Evolutionary conservation across 2,797 vertebrate species (phyloP).

Genomic region (Rhinophrynus dorsalis): DNA sequence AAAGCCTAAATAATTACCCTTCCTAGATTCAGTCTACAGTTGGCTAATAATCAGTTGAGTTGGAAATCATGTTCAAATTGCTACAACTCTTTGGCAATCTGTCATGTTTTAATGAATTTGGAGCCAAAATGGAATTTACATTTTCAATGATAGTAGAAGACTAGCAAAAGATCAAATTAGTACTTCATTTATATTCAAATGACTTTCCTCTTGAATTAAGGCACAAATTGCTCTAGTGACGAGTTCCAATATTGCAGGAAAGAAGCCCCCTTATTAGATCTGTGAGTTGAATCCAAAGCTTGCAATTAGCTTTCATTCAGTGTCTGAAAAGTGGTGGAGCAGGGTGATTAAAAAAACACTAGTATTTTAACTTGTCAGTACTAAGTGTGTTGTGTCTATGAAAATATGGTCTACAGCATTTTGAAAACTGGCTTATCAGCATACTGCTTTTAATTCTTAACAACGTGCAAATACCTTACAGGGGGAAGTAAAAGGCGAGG

Average conservation of each 20-base stretch:
- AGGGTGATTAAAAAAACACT: too few relatives aligned
- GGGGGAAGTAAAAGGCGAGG: too few relatives aligned
- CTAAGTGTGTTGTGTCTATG: too few relatives aligned
- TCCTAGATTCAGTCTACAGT: slow-evolving; percentile 34
- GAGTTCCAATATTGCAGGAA: slow-evolving; percentile 21
- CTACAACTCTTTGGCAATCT: slow-evolving; percentile 47
- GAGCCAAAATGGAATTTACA: slow-evolving; percentile 23
- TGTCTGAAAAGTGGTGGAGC: too few relatives aligned
- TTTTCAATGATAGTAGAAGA: slow-evolving; percentile 35
- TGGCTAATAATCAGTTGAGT: slow-evolving; percentile 17
- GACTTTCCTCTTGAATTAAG: neutral
- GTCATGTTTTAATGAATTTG: slow-evolving; percentile 39
- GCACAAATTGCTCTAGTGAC: neutral
- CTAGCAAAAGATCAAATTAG: slow-evolving; percentile 1
- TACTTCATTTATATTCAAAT: slow-evolving; percentile 26
- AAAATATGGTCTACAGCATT: too few relatives aligned
- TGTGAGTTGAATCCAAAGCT: slow-evolving; percentile 16
- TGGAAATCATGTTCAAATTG: slow-evolving; percentile 25
- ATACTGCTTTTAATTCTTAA: too few relatives aligned
- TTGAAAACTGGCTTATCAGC: too few relatives aligned
- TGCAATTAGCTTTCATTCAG: neutral
- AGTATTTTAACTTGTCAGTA: too few relatives aligned
- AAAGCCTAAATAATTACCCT: slow-evolving; percentile 51
- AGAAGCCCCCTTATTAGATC: slow-evolving; percentile 35
- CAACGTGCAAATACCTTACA: too few relatives aligned